Evolutionary conservation across 2,797 vertebrate genomes (phyloP).

Genomic region (Coregonus sp.): DNA sequence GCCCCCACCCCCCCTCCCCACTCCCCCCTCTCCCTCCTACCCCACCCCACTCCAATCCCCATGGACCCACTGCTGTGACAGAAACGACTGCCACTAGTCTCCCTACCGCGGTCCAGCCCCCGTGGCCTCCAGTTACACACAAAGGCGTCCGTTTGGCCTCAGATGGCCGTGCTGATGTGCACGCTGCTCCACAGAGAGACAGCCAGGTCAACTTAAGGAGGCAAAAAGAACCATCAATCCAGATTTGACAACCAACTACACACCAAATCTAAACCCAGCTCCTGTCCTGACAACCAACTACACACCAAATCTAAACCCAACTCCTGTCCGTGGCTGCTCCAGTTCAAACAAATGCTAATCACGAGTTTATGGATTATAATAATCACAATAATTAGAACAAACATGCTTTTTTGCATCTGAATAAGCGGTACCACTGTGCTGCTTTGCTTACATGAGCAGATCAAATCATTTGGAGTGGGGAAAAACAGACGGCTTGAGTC

Average conservation of each 20-base stretch:
- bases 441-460: constrained; percentile 5
- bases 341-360: constrained; percentile 44
- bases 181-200: constrained; percentile 27
- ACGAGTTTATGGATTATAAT: constrained; percentile 41
- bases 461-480: constrained; percentile 19
- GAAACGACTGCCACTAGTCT: constrained; percentile 50
- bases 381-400: constrained; percentile 33
- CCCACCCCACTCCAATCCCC: constrained; percentile 21
- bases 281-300: too few species aligned
- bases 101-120: constrained; percentile 33
- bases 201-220: constrained; percentile 40
- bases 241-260: neutral
- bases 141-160: constrained; percentile 43
- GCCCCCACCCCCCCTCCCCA: constrained; percentile 42
- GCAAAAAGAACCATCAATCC: constrained; percentile 43
- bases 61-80: constrained; percentile 51
- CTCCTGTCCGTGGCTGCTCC: constrained; percentile 1
- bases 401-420: constrained; percentile 17
- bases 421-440: constrained; percentile 5
- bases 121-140: constrained; percentile 48
- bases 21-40: constrained; percentile 22
- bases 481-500: neutral
- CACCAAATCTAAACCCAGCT: too few species aligned
- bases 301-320: too few species aligned
- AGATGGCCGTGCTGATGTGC: constrained; percentile 32